Evolutionary conservation across 2,113 vertebrate species (phyloP).

Genomic region (Prinia subflava): DNA sequence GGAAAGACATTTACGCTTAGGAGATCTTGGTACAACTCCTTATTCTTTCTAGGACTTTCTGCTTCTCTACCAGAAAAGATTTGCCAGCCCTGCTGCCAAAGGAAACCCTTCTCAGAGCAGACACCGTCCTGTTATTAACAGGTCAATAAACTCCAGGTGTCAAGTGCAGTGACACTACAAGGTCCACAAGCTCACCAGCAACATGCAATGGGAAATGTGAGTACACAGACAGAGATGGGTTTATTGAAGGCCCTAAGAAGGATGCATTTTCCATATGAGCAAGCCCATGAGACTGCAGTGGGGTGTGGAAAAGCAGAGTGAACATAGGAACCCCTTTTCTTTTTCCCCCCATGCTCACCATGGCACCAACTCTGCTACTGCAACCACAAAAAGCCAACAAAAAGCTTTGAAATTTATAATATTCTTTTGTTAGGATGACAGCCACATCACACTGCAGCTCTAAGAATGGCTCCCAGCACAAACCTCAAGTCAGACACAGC

Average conservation of each 20-base stretch:
- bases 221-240: neutral
- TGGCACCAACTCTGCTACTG: neutral
- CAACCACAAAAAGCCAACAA: neutral
- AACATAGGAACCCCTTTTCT: accelerated
- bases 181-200: neutral
- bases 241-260: neutral
- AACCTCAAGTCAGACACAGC: neutral
- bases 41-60: neutral
- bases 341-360: neutral
- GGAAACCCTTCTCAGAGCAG: neutral
- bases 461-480: neutral
- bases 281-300: neutral
- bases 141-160: neutral
- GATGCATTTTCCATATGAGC: neutral
- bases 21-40: neutral
- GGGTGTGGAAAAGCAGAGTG: neutral
- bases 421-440: neutral
- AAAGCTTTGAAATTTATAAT: neutral
- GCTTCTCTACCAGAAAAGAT: neutral
- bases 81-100: neutral
- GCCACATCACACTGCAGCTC: neutral
- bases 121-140: neutral
- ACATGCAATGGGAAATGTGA: neutral
- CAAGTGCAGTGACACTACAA: neutral
- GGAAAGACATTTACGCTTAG: neutral